Conservation (phyloP, 2,113 vertebrate species). For the Plestiodon gilberti region DNA sequence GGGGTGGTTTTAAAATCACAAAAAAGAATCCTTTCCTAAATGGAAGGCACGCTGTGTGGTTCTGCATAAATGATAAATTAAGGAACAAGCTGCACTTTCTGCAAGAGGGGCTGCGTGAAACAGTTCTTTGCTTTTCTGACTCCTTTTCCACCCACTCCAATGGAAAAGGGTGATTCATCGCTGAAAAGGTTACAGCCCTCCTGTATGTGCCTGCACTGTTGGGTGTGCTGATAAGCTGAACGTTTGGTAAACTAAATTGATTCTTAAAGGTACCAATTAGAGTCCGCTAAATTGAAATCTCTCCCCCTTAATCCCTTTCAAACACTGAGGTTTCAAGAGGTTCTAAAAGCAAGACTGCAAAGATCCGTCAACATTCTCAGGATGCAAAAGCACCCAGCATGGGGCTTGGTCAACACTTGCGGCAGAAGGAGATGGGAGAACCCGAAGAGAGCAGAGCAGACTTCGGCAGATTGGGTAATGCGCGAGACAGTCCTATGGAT, state of each 20-base stretch:
- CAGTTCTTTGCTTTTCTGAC: not conserved
- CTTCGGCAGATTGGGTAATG: not conserved
- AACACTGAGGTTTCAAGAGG: not conserved
- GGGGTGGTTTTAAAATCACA: not conserved
- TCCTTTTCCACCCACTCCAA: constrained; percentile 1
- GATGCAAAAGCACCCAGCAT: not conserved
- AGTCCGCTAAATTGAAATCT: not conserved
- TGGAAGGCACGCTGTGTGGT: not conserved
- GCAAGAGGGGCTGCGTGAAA: not conserved
- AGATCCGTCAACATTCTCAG: not conserved
- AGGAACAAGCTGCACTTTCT: constrained; percentile 6
- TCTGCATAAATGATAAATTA: not conserved
- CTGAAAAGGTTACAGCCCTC: not conserved
- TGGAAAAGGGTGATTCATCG: not conserved
- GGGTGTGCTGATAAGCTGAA: not conserved
- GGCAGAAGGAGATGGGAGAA: not conserved
- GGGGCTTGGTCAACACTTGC: not conserved
- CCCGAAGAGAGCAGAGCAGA: not conserved
- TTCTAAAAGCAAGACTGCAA: not conserved
- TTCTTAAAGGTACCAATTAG: not conserved
- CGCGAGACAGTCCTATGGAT: too few relatives aligned
- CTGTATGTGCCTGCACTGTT: not conserved
- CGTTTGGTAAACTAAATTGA: not conserved
- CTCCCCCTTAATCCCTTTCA: not conserved
- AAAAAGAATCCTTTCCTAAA: not conserved